Evolutionary conservation across 2,113 vertebrate genomes (phyloP), one percentile per base, ranked within the genome.

Genomic region (Astur gentilis): DNA sequence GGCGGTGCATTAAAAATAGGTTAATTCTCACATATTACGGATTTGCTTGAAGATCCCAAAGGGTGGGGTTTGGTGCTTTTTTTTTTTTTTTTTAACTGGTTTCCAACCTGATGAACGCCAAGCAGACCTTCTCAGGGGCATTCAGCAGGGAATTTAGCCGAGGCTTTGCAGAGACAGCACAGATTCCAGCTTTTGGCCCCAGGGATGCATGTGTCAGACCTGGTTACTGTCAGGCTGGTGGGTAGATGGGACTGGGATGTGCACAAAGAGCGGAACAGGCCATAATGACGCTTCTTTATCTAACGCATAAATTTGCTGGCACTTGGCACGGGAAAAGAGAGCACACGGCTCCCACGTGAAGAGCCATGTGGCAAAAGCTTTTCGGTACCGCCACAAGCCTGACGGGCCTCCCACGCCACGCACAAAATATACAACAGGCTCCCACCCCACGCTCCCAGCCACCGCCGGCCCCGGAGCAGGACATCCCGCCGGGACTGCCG

Each of bases 1-100:
- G 70, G 87, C 73, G 4, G 78, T 76, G 84, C 84, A 90, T 94
- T 95, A 91, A 95, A 97, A 90, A 62, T 57, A 90, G 66, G 75
- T 91, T 91, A 76, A 89, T 87, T 95, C 78, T 88, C 45, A 40
- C 71, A 40, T 49, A 73, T 86, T 87, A 58, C 0, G 1, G 38
- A 66, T 93, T 45, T 50, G 55, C 67, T 60, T 36, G 47, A 55
- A 79, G 47, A 72, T 85, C 70, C 34, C 23, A 57, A 70, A 80
- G 60, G 19, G 8, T 42, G n/a, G 21, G 6, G 8, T 36, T 54
- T 17, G 50, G 26, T 27, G 25, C 16, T 6, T 47, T 20, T 45
- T 16, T 27, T 70, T 27, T 70, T 25, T 71, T 55, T 60, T 85
- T 84, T 50, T 8, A 85, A 76, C 32, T 55, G 14, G 2, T 93